Evolutionary conservation across 2,797 vertebrate genomes (phyloP).

Genomic region (Chaetodon trifasciatus): DNA sequence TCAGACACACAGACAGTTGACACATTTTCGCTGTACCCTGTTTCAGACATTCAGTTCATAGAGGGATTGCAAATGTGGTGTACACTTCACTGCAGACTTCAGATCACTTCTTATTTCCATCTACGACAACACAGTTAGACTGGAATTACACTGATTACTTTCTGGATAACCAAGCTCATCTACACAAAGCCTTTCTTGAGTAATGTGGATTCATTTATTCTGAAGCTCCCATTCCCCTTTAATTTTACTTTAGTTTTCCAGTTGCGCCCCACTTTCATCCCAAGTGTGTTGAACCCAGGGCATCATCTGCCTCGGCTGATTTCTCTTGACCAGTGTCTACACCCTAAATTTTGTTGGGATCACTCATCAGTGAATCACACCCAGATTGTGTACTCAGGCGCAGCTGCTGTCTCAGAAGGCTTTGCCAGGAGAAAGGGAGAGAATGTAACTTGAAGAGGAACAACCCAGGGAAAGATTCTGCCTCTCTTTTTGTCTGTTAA

Average conservation of each 20-base stretch:
- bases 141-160: neutral
- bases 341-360: constrained; percentile 58
- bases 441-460: constrained; percentile 34
- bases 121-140: neutral
- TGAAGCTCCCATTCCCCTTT: neutral
- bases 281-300: constrained; percentile 25
- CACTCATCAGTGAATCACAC: constrained; percentile 67
- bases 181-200: neutral
- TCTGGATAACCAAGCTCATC: neutral
- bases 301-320: constrained; percentile 35
- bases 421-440: constrained; percentile 50
- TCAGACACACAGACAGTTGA: constrained; percentile 40
- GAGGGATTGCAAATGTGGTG: constrained; percentile 4
- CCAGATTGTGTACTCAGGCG: constrained; percentile 56
- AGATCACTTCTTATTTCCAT: constrained; percentile 17
- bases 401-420: constrained; percentile 67
- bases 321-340: constrained; percentile 51
- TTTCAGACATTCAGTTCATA: constrained; percentile 5
- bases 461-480: constrained; percentile 12
- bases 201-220: neutral
- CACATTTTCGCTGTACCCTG: constrained; percentile 14
- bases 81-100: constrained; percentile 6
- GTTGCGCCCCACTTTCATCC: constrained; percentile 24
- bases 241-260: constrained; percentile 6
- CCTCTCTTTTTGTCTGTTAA: constrained; percentile 35